A percentile compares a stretch with the other conserved stretches of the same genome.
Evolutionary conservation across 2,797 vertebrate species (phyloP).

Genomic region (Oreochromis grahami): DNA sequence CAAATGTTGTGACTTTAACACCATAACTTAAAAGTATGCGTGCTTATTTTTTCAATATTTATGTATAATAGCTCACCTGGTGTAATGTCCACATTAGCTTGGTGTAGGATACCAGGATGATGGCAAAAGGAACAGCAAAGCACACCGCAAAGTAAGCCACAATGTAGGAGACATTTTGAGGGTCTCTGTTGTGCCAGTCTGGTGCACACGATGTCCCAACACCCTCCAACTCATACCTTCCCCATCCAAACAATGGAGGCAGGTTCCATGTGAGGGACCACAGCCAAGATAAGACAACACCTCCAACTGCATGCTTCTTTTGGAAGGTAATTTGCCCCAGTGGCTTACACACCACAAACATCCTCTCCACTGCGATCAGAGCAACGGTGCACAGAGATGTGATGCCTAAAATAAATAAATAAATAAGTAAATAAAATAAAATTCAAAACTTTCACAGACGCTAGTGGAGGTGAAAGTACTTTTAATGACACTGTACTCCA

Average conservation of each 20-base stretch:
- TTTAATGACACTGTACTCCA: neutral
- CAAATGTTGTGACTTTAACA: neutral
- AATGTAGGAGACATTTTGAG: constrained; percentile 73
- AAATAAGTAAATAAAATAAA: neutral
- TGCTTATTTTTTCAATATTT: neutral
- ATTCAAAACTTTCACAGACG: neutral
- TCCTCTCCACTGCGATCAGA: constrained; percentile 73
- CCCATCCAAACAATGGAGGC: constrained; percentile 78
- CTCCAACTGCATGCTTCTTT: constrained; percentile 58
- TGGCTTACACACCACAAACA: constrained; percentile 74
- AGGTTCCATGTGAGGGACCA: constrained; percentile 78
- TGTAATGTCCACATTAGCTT: constrained; percentile 73
- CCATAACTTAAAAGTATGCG: neutral
- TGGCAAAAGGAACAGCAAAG: constrained; percentile 71
- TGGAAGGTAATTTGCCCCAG: constrained; percentile 69
- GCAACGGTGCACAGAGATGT: constrained; percentile 76
- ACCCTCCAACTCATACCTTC: constrained; percentile 76
- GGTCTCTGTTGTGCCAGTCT: constrained; percentile 74
- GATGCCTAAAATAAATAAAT: constrained; percentile 61
- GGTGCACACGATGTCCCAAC: constrained; percentile 78
- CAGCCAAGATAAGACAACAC: constrained; percentile 69
- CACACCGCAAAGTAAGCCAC: constrained; percentile 74
- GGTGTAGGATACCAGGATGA: constrained; percentile 68
- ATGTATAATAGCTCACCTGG: constrained; percentile 53
- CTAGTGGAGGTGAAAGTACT: neutral